Percentiles rank a stretch among this genome's conserved stretches.
Conservation (phyloP, 2,797 vertebrate species). For the Oophaga sylvatica region DNA sequence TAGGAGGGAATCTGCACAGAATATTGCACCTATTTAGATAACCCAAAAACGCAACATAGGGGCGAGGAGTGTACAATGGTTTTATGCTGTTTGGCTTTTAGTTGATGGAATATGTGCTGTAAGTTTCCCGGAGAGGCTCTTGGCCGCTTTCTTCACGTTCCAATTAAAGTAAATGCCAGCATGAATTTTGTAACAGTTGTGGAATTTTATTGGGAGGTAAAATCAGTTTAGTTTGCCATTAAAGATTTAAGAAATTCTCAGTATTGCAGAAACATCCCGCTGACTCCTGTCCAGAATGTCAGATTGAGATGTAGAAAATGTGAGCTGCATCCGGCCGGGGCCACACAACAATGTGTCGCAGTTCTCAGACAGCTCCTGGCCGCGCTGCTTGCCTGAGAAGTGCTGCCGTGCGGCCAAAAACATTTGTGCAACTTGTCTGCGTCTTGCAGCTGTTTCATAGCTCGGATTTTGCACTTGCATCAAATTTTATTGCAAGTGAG, state of each 20-base stretch:
- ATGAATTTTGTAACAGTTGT: neutral
- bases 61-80: neutral
- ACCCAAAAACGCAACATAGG: neutral
- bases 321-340: neutral
- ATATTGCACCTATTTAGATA: neutral
- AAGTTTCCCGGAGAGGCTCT: neutral
- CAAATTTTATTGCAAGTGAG: too few species aligned
- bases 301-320: neutral
- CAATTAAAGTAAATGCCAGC: neutral
- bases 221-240: neutral
- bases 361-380: neutral
- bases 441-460: too few species aligned
- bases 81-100: neutral
- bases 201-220: constrained; percentile 10
- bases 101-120: neutral
- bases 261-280: neutral
- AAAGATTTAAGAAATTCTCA: neutral
- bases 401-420: too few species aligned
- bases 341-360: too few species aligned
- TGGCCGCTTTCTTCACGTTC: neutral
- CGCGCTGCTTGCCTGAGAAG: too few species aligned
- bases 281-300: neutral
- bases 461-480: too few species aligned
- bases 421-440: too few species aligned
- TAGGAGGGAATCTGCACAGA: neutral